Percentiles rank a stretch among this genome's conserved stretches.
Evolutionary conservation across 2,113 vertebrate genomes (phyloP).

Genomic region (Tachysurus vachellii): DNA sequence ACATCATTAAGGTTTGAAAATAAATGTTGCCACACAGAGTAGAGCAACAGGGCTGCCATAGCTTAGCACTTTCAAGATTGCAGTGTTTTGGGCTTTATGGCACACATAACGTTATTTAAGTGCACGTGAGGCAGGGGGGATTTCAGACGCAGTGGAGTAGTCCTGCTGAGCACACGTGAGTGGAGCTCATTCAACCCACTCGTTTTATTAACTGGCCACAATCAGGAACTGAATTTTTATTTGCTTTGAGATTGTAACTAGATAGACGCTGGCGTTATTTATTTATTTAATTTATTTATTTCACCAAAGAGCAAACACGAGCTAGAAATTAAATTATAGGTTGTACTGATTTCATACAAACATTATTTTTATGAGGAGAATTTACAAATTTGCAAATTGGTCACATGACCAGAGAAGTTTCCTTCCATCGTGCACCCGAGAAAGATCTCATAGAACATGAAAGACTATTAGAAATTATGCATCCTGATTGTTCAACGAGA

Average conservation of each 20-base stretch:
- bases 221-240: neutral
- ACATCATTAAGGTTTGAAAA: conserved; percentile 40
- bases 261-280: neutral
- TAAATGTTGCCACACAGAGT: conserved; percentile 22
- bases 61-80: neutral
- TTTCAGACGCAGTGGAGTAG: conserved; percentile 31
- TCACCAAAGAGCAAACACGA: neutral
- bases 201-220: conserved; percentile 41
- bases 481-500: neutral
- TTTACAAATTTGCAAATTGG: neutral
- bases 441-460: neutral
- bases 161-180: conserved; percentile 44
- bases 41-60: conserved; percentile 16
- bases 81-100: neutral
- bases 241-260: conserved; percentile 33
- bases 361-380: neutral
- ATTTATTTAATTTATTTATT: neutral
- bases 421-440: neutral
- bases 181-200: conserved; percentile 50
- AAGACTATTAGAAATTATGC: neutral
- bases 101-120: conserved; percentile 19
- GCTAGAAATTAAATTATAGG: conserved; percentile 16
- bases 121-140: neutral
- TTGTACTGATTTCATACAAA: neutral
- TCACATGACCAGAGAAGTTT: neutral